Percentiles rank a stretch among this genome's conserved stretches.
These are phyloP conservation scores for Hypolimnas misippus DNA, from an alignment of 2,888 invertebrate species.

Conservation along the genomic window DNA sequence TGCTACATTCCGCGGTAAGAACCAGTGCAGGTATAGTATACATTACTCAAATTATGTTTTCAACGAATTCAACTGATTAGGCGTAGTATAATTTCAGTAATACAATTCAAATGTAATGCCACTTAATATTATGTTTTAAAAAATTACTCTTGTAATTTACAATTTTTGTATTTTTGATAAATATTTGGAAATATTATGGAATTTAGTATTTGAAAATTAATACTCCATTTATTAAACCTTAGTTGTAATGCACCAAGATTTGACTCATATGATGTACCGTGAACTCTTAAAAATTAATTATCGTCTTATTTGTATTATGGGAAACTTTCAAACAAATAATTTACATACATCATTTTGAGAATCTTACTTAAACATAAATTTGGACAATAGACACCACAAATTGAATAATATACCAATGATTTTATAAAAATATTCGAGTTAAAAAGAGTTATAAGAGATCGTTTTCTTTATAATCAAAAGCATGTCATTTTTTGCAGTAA, in stretches of 20 bases:
- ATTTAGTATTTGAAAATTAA: no score
- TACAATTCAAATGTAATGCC: not conserved
- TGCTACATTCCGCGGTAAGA: not conserved
- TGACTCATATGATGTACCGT: not conserved
- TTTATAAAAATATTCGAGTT: slow-evolving; percentile 7
- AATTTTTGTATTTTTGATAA: not conserved
- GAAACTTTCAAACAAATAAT: not conserved
- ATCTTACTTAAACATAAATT: slow-evolving; percentile 2
- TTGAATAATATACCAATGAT: not conserved
- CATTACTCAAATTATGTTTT: not conserved
- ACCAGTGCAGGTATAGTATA: not conserved
- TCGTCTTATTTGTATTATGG: not conserved
- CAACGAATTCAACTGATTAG: not conserved
- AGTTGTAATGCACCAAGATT: slow-evolving; percentile 12
- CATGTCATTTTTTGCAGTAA: not conserved
- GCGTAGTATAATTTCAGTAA: not conserved
- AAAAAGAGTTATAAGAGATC: not conserved
- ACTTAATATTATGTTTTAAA: not conserved
- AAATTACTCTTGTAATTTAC: no score
- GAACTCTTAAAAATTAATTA: slow-evolving; percentile 2
- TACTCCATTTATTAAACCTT: not conserved
- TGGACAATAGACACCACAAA: slow-evolving; percentile 9
- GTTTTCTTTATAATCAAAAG: not conserved
- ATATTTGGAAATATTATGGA: not conserved
- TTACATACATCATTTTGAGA: not conserved